Evolutionary conservation across 2,797 vertebrate genomes (phyloP), one percentile per base, ranked within the genome.

Genomic region (Monodelphis domestica): DNA sequence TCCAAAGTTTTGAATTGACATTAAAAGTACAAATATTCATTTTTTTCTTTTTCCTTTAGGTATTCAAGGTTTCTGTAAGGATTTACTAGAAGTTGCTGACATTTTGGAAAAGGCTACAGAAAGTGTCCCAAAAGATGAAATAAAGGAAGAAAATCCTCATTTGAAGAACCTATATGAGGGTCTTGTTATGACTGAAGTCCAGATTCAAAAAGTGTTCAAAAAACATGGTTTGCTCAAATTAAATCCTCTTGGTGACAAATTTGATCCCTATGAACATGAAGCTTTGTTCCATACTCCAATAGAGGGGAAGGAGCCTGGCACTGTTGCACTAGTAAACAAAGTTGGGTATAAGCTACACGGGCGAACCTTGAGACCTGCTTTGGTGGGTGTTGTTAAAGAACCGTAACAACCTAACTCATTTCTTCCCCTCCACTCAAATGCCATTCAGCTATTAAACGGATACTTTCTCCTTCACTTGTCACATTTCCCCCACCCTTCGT

Each of bases 61-160:
- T 91, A 99, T 99, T 97, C 99, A 99, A 95, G 98, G 99, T 90
- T 99, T 99, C 98, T 99, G 99, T 96, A 99, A 99, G 98, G 99
- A 99, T 98, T 98, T 99, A 93, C 97, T 99, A 93, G 99, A 99
- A 97, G 99, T 99, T 87, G 99, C 99, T 0, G 99, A 99, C 98
- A 98, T 99, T 96, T 92, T 99, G 98, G 99, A 99, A 97, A 99
- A 99, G 98, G 99, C 99, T 53, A 99, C 99, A 0, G 98, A 99
- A 98, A 99, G 99, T 0, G 99, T 99, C 89, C 99, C 99, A 0
- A 98, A 99, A 95, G 99, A 99, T 89, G 99, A 99, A 97, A 98
- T 99, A n/a, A 99, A 98, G 0, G 97, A 98, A 5, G 98, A 99
- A 91, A 99, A 99, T 96, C 99, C 99, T 50, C 99, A 99, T 97